Percentiles rank a stretch among this genome's conserved stretches.
These are phyloP conservation scores for Piscicola geometra DNA, from an alignment of 2,888 invertebrate species.

Conservation along the genomic window DNA sequence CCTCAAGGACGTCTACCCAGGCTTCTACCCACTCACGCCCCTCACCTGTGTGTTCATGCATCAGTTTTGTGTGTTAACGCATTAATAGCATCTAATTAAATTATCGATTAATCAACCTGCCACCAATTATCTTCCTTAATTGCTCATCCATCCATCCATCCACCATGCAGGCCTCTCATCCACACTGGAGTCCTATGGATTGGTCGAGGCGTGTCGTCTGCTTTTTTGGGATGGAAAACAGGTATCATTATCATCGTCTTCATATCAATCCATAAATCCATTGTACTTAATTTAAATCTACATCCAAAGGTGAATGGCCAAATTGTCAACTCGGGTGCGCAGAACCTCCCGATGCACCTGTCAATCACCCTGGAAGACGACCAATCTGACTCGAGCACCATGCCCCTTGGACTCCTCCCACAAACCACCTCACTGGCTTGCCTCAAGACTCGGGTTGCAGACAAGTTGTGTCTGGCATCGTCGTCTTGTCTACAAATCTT, in stretches of 20 bases:
- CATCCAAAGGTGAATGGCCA: neutral
- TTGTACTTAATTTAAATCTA: too few species aligned
- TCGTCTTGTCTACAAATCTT: neutral
- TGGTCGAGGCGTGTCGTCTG: neutral
- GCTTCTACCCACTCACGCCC: neutral
- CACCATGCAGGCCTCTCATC: neutral
- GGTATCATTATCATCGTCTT: neutral
- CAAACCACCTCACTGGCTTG: neutral
- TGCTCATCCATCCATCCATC: neutral
- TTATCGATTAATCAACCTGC: too few species aligned
- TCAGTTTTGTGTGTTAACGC: too few species aligned
- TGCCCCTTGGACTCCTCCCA: conserved; percentile 9
- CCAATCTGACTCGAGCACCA: neutral
- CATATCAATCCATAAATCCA: too few species aligned
- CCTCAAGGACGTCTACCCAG: neutral
- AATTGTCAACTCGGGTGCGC: neutral
- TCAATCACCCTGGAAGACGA: conserved; percentile 12
- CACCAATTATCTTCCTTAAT: too few species aligned
- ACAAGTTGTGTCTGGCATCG: neutral
- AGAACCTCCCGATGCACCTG: neutral
- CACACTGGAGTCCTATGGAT: neutral
- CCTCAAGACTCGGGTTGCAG: neutral
- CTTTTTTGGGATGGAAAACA: neutral
- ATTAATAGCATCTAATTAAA: too few species aligned
- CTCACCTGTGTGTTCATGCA: neutral